These are phyloP conservation scores for Cybosia mesomella DNA, from an alignment of 2,888 invertebrate genomes.

Conservation along the genomic window DNA sequence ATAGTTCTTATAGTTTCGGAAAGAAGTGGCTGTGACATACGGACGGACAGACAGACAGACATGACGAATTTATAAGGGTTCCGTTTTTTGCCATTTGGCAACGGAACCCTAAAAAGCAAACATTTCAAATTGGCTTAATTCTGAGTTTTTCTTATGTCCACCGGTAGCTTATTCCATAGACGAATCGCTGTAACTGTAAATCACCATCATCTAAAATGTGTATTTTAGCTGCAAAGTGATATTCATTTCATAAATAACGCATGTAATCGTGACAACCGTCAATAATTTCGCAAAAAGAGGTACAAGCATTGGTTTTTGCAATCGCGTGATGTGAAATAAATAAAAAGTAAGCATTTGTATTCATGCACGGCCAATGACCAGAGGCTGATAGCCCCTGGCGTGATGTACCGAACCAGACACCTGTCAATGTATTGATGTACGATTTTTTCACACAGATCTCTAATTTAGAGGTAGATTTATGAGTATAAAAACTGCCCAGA, in stretches of 20 bases:
- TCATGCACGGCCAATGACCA: slow-evolving; percentile 11
- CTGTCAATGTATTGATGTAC: neutral
- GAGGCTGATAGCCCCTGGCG: slow-evolving; percentile 31
- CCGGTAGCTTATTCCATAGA: too few species aligned
- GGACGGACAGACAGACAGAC: too few species aligned
- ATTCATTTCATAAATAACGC: too few species aligned
- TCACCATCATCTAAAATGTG: too few species aligned
- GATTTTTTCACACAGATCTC: neutral
- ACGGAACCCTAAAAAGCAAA: too few species aligned
- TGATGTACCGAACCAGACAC: slow-evolving; percentile 5
- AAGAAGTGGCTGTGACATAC: too few species aligned
- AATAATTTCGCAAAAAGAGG: slow-evolving; percentile 19
- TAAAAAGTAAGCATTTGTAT: slow-evolving; percentile 23
- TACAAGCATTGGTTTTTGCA: slow-evolving; percentile 25
- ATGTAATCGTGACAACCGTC: slow-evolving; percentile 29
- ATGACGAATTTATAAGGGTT: too few species aligned
- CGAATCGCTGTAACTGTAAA: too few species aligned
- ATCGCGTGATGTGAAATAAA: slow-evolving; percentile 35
- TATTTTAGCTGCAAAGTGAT: neutral
- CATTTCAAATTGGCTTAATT: too few species aligned
- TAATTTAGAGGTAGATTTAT: neutral
- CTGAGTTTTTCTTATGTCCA: too few species aligned
- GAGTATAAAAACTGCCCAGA: neutral
- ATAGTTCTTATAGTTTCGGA: too few species aligned
- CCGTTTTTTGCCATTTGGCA: too few species aligned